Conservation (phyloP, 2,888 invertebrate genomes). For the Chydorus sphaericus region DNA sequence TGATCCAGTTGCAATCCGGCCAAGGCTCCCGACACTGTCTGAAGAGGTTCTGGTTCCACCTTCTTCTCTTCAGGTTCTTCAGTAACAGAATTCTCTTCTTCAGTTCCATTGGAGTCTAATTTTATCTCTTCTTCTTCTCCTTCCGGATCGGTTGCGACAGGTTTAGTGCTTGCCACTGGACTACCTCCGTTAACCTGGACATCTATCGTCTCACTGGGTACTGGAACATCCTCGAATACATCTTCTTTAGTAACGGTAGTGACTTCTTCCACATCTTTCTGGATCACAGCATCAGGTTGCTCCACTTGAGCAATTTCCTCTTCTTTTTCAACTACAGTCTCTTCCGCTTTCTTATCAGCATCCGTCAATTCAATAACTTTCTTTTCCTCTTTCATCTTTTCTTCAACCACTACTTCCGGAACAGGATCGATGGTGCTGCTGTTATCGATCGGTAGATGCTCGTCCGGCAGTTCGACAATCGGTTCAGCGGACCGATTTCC, state of each 20-base stretch:
- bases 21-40: conserved; percentile 20
- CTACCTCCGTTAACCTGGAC: neutral
- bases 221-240: neutral
- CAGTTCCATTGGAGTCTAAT: conserved; percentile 33
- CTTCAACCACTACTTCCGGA: conserved; percentile 4
- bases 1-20: conserved; percentile 17
- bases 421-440: neutral
- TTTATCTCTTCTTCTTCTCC: conserved; percentile 10
- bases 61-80: conserved; percentile 20
- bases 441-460: conserved; percentile 13
- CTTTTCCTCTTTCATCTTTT: conserved; percentile 15
- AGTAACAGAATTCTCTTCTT: conserved; percentile 32
- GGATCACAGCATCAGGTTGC: neutral
- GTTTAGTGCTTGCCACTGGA: neutral
- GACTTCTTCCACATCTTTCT: neutral
- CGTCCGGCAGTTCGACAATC: conserved; percentile 13
- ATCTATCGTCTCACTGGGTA: neutral
- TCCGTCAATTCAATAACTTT: conserved; percentile 17
- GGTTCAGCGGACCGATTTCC: neutral
- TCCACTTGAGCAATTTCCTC: neutral
- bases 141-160: neutral
- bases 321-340: conserved; percentile 11
- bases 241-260: neutral
- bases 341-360: conserved; percentile 15
- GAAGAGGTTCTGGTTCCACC: conserved; percentile 18